A percentile compares a stretch with the other conserved stretches of the same genome.
Conservation (phyloP, 2,888 invertebrate genomes). For the Dusona sp. region DNA sequence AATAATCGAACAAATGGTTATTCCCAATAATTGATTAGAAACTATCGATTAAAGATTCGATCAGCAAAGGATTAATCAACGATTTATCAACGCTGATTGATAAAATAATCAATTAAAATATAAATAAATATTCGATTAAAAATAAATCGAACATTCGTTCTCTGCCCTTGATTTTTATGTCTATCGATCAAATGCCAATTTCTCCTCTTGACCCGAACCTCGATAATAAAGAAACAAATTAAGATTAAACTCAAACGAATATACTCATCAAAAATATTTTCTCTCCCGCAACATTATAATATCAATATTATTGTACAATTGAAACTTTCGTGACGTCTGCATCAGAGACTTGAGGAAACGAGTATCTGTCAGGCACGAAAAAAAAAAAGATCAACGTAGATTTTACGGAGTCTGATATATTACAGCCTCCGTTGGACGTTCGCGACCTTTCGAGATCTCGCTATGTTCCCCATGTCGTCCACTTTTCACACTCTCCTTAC, state of each 20-base stretch:
- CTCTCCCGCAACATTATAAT: neutral
- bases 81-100: neutral
- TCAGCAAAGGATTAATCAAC: neutral
- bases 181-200: neutral
- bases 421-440: constrained; percentile 41
- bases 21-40: neutral
- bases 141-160: too few relatives aligned
- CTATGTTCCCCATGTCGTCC: constrained; percentile 60
- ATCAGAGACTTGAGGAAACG: neutral
- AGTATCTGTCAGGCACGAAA: neutral
- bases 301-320: neutral
- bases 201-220: neutral
- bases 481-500: constrained; percentile 65
- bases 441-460: constrained; percentile 64
- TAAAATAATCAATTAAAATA: neutral
- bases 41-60: neutral
- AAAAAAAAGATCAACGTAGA: constrained; percentile 30
- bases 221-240: neutral
- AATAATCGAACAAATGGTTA: neutral
- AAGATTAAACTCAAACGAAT: neutral
- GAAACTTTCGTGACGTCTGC: neutral
- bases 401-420: constrained; percentile 53
- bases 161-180: too few relatives aligned
- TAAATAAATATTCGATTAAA: neutral
- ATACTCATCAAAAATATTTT: neutral